Base-by-base conservation (phyloP, 2,797 vertebrate species). In the Lepus townsendii region DNA sequence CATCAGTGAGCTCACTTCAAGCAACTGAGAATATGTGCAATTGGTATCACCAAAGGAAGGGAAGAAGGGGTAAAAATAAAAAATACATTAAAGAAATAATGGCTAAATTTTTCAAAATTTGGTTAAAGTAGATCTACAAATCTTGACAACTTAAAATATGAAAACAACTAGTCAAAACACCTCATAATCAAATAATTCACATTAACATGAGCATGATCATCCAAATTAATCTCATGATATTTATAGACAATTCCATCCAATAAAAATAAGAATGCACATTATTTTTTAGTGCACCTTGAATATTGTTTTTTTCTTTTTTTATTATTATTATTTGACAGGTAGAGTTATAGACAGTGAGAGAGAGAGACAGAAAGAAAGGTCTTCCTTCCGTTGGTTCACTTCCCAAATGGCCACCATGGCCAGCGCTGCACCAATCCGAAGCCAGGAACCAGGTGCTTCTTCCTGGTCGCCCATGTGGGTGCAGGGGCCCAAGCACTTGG, bases 171-270 rank as follows among this genome's bases (percentile, higher is more conserved):
- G 52, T n/a, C 30, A 77, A 89, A 38, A 38, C 35, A 63, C 26
- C 42, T 66, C 30, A 72, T 63, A 94, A 83, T 52, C 38, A 82
- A 63, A 85, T 38, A 75, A 9, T 38, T 85, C 52, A 94, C 47
- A n/a, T 91, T 30, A 75, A 30, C 30, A 86, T 76, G 5, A 5
- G 63, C 24, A 52, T 77, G 35, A 54, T 13, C n/a, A 62, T 54
- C 54, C 42, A 90, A 90, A 54, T 83, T 63, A 93, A 83, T 22
- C 32, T 32, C 30, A 42, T 38, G 9, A 52, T 75, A 57, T 50
- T 66, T 54, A 66, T 16, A 47, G 30, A 80, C 20, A 38, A 75
- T 75, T 82, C 60, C 47, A 85, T 65, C 8, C 35, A 73, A 66
- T 5, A 79, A 66, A 1, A 90, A 38, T 26, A 42, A 66, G 26